Base-by-base conservation (phyloP, 2,113 vertebrate species). In the Scomber scombrus region DNA sequence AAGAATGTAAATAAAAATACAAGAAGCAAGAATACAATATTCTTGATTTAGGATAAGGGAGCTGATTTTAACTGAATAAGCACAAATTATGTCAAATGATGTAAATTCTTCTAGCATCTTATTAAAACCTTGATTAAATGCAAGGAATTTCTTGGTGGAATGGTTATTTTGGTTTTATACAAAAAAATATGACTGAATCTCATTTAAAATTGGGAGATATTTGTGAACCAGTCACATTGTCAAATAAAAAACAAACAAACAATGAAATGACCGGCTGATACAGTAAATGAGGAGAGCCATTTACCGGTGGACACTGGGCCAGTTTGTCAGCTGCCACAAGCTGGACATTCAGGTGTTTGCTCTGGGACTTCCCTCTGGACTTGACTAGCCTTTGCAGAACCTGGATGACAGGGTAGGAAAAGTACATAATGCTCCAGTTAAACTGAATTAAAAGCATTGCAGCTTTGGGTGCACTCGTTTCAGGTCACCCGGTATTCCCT, bases 281-380 rank as follows among this genome's bases (percentile, higher is more conserved):
- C 45, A 34, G 23, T 67, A 40, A 2, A 49, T 34, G 52, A 54
- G 31, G 23, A 74, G 0, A 21, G 55, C 3, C 31, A 95, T 96
- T 95, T 89, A 98, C 97, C 0, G 97, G 97, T 0, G 97, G 97
- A 89, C 98, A 99, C 89, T 99, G 98, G 0, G 97, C 96, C 91
- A 99, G 86, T 93, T 99, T 99, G 92, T 99, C 98, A 0, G 98
- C 97, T 6, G 98, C 97, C 84, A 98, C 97, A 69, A 99, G 98
- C 94, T 99, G 98, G 79, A 99, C 98, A 16, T 99, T 99, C 90
- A 99, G 96, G 88, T 99, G 98, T 95, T 99, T 99, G 64, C 97
- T 97, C 88, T 99, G 98, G 7, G 97, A 98, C 88, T 99, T 99
- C 57, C 98, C 98, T 93, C 97, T 94, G 77, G 98, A 99, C 79